These are phyloP conservation scores for Xylocopa sonorina DNA, from an alignment of 1,140 invertebrate species.

Conservation along the genomic window DNA sequence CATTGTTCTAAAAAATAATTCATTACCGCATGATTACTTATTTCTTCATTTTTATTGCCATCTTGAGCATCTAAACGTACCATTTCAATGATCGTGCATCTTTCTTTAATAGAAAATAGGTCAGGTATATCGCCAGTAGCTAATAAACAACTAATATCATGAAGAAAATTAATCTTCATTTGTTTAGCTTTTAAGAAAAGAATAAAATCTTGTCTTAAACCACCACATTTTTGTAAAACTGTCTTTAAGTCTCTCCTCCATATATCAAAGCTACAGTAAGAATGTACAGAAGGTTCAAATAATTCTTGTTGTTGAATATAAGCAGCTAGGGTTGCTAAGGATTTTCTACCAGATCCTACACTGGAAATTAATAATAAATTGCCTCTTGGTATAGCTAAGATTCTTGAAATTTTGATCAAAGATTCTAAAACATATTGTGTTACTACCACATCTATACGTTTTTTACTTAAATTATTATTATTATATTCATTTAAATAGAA, in stretches of 20 bases:
- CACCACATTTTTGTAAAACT: slow-evolving; percentile 83
- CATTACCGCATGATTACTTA: slow-evolving; percentile 83
- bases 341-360: slow-evolving; percentile 86
- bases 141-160: slow-evolving; percentile 85
- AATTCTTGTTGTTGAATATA: slow-evolving; percentile 84
- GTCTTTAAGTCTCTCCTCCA: slow-evolving; percentile 86
- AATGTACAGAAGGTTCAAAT: slow-evolving; percentile 84
- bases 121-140: slow-evolving; percentile 86
- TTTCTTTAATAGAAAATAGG: slow-evolving; percentile 85
- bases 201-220: slow-evolving; percentile 82
- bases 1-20: slow-evolving; percentile 85
- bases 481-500: slow-evolving; percentile 86
- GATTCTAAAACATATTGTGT: slow-evolving; percentile 86
- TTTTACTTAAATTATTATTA: slow-evolving; percentile 83
- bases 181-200: slow-evolving; percentile 85
- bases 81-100: slow-evolving; percentile 83
- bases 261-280: slow-evolving; percentile 81
- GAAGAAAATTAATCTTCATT: slow-evolving; percentile 84
- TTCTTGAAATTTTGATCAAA: slow-evolving; percentile 84
- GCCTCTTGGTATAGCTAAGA: slow-evolving; percentile 83
- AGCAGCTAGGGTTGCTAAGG: slow-evolving; percentile 83
- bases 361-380: slow-evolving; percentile 83
- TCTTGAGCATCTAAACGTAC: slow-evolving; percentile 80
- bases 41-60: slow-evolving; percentile 82
- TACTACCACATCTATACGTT: slow-evolving; percentile 85